Conservation (phyloP, 2,888 invertebrate genomes). For the Xanthorhoe spadicearia region DNA sequence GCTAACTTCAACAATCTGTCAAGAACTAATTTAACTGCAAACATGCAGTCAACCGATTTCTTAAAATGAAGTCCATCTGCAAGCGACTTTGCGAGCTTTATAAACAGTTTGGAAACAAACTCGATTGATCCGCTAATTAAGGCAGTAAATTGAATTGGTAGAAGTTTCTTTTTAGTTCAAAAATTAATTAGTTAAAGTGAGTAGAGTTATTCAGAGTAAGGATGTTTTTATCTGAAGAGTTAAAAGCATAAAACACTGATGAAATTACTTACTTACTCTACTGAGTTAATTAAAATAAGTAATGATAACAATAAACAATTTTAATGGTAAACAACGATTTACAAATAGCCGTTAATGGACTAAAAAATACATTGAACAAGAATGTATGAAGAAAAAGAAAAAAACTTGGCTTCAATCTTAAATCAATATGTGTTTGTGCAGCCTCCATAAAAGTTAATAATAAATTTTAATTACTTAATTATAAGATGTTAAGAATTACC, state of each 20-base stretch:
- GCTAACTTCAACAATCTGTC: not conserved
- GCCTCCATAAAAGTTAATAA: no score
- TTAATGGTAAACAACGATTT: no score
- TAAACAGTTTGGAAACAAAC: slow-evolving; percentile 44
- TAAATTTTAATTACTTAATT: not conserved
- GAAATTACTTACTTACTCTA: no score
- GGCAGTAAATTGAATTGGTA: slow-evolving; percentile 22
- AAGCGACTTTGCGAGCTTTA: slow-evolving; percentile 10
- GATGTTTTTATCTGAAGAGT: slow-evolving; percentile 26
- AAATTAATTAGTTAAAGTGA: slow-evolving; percentile 68
- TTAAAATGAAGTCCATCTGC: not conserved
- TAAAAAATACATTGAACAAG: no score
- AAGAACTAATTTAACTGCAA: not conserved
- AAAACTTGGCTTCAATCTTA: no score
- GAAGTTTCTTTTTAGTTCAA: slow-evolving; percentile 50
- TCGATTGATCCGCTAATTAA: slow-evolving; percentile 62
- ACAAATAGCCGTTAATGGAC: no score
- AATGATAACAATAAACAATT: no score
- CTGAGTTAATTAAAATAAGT: no score
- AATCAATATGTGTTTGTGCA: no score
- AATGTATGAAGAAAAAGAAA: no score
- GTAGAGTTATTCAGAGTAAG: slow-evolving; percentile 58
- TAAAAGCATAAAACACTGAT: not conserved
- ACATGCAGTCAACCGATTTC: not conserved
- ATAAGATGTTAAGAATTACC: slow-evolving; percentile 75